phyloP scores from a whole-genome alignment of 2,113 vertebrate species.

The Spilogale gracilis region DNA sequence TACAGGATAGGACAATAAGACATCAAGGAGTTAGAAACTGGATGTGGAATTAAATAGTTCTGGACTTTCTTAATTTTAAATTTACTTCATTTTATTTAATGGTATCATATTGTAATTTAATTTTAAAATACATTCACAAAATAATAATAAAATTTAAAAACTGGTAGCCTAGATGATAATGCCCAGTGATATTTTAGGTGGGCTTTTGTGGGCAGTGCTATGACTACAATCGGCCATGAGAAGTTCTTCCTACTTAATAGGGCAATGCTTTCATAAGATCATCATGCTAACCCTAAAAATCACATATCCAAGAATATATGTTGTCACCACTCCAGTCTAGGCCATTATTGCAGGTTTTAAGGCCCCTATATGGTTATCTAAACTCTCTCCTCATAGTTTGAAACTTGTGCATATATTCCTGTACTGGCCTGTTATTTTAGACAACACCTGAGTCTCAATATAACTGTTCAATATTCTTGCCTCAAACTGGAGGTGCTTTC shows the following conservation, averaged over 20 bases:
- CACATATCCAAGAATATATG: background rate
- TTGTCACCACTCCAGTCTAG: background rate
- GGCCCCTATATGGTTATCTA: background rate
- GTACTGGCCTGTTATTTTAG: background rate
- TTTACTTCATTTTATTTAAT: background rate
- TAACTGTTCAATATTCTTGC: background rate
- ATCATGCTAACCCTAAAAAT: background rate
- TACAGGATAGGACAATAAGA: background rate
- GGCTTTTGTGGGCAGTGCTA: background rate
- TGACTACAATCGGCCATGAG: background rate
- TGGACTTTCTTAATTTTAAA: conserved; percentile 33
- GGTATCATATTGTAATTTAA: background rate
- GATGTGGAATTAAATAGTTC: background rate
- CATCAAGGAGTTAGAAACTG: background rate
- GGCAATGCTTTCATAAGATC: background rate
- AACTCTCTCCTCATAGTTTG: background rate
- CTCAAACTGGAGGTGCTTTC: background rate
- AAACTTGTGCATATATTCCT: background rate
- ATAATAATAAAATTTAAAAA: background rate
- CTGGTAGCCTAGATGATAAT: background rate
- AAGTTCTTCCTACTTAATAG: background rate
- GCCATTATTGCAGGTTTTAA: background rate
- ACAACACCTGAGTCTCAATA: background rate
- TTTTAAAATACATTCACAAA: background rate
- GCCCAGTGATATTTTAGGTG: background rate